Evolutionary conservation across 2,113 vertebrate genomes (phyloP).

Genomic region (Piliocolobus tephrosceles): DNA sequence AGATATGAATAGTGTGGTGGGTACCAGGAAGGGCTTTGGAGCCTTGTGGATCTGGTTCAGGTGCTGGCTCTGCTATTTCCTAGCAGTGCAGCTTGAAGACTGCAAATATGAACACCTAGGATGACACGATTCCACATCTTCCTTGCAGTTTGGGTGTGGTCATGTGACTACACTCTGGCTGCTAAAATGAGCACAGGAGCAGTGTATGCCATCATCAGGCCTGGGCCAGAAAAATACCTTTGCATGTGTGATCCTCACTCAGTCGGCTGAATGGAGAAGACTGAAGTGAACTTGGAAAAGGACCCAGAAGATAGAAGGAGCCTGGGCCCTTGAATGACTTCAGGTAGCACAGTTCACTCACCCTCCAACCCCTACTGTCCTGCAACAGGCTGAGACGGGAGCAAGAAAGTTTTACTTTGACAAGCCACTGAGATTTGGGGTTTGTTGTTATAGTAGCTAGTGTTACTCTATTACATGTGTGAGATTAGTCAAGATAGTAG

Average conservation of each 20-base stretch:
- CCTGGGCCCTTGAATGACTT: neutral
- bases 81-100: neutral
- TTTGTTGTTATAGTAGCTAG: neutral
- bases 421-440: neutral
- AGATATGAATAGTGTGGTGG: neutral
- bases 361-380: rapidly evolving
- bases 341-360: neutral
- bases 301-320: neutral
- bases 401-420: neutral
- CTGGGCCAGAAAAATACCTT: neutral
- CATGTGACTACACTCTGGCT: neutral
- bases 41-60: neutral
- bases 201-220: neutral
- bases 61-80: neutral
- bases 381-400: neutral
- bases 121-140: neutral
- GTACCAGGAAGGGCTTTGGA: neutral
- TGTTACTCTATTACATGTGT: neutral
- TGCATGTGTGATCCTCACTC: neutral
- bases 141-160: neutral
- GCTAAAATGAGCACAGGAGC: neutral
- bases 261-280: neutral
- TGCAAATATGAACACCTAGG: neutral
- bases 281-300: neutral
- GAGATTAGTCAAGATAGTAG: rapidly evolving